Conservation (phyloP, 1,140 invertebrate genomes). For the Drosophila melanogaster region Release_6_plus_ISO1_MT NC_004354.4:10432001-10432500, state of each 20-base stretch:
- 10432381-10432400: conserved; percentile 43
- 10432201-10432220: too few relatives aligned
- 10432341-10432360: conserved; percentile 9
- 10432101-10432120: too few relatives aligned
- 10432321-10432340: conserved; percentile 12
- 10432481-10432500: conserved; percentile 46
- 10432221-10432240: too few relatives aligned
- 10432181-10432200: too few relatives aligned
- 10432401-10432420: conserved; percentile 31
- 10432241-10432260: too few relatives aligned
- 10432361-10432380: background rate
- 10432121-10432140: too few relatives aligned
- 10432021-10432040: background rate
- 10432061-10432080: background rate
- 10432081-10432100: too few relatives aligned
- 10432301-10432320: background rate
- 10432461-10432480: conserved; percentile 57
- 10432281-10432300: background rate
- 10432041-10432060: background rate
- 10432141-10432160: too few relatives aligned
- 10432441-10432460: conserved; percentile 8
- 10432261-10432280: too few relatives aligned
- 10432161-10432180: too few relatives aligned
- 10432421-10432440: conserved; percentile 1
- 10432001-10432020: background rate